phyloP scores from a whole-genome alignment of 1,140 invertebrate genomes.

The Hylaeus anthracinus region DNA sequence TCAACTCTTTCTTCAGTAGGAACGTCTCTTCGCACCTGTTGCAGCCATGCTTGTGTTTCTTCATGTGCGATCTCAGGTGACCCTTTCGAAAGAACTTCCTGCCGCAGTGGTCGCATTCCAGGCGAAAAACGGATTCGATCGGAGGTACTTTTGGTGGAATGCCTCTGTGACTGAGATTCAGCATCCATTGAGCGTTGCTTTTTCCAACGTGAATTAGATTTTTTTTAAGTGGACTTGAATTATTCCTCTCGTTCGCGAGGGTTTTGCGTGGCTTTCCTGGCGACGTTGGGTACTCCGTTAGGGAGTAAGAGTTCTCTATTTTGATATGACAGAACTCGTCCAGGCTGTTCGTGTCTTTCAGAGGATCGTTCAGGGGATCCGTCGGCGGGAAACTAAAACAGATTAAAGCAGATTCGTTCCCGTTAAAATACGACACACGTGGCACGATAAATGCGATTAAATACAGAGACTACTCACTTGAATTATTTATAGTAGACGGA shows the following conservation, averaged over 20 bases:
- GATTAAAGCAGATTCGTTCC: constrained; percentile 12
- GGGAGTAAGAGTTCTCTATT: not conserved
- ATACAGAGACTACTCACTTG: constrained; percentile 58
- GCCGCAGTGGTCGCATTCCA: constrained; percentile 4
- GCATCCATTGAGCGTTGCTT: too few species aligned
- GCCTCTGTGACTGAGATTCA: too few species aligned
- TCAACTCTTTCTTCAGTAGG: constrained; percentile 51
- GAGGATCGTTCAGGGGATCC: constrained; percentile 34
- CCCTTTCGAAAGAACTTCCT: constrained; percentile 77
- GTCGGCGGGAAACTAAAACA: constrained; percentile 47
- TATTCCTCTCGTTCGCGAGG: too few species aligned
- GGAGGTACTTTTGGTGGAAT: too few species aligned
- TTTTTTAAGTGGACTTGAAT: too few species aligned
- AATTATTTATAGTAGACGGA: constrained; percentile 13
- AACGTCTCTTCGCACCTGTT: constrained; percentile 58
- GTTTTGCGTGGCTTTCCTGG: not conserved
- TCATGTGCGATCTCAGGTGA: constrained; percentile 74
- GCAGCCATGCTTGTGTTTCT: constrained; percentile 66
- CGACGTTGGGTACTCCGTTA: not conserved
- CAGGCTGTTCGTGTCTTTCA: constrained; percentile 6
- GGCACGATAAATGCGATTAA: constrained; percentile 3
- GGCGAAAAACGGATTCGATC: too few species aligned
- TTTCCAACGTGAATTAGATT: too few species aligned
- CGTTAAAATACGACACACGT: constrained; percentile 24
- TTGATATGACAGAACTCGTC: constrained; percentile 2